Evolutionary conservation across 2,797 vertebrate species (phyloP).

Genomic region (Oreonectes daqikongensis): DNA sequence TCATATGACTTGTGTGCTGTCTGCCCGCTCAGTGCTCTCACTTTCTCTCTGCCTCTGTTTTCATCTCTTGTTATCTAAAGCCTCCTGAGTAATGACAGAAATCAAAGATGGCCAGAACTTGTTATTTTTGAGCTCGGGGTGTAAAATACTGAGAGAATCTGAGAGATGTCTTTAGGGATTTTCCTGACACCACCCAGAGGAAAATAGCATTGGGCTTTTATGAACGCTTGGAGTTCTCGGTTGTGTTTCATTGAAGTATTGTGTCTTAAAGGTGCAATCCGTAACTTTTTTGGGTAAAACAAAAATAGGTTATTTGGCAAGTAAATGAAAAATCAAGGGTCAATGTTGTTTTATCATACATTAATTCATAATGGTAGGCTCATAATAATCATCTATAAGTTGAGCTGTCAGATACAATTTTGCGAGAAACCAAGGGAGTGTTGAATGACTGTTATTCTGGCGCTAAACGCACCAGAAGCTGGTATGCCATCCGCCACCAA

Average conservation of each 20-base stretch:
- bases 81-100: constrained; percentile 22
- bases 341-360: too few species aligned
- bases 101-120: constrained; percentile 36
- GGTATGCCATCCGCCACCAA: too few species aligned
- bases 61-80: constrained; percentile 1
- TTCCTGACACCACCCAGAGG: not conserved
- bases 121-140: constrained; percentile 22
- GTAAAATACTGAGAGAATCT: constrained; percentile 12
- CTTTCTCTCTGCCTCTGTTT: constrained; percentile 1
- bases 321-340: too few species aligned
- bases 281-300: too few species aligned
- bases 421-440: too few species aligned
- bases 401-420: too few species aligned
- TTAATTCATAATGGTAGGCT: too few species aligned
- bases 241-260: not conserved
- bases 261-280: not conserved
- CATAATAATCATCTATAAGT: too few species aligned
- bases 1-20: constrained; percentile 42
- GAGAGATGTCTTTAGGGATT: constrained; percentile 21
- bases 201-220: not conserved
- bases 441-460: too few species aligned
- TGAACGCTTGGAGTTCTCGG: not conserved
- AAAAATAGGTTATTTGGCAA: too few species aligned
- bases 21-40: constrained; percentile 1
- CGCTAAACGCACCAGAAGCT: too few species aligned